Percentiles rank a stretch among this genome's conserved stretches.
phyloP scores from a whole-genome alignment of 1,140 invertebrate species.

The Colletes latitarsis region DNA sequence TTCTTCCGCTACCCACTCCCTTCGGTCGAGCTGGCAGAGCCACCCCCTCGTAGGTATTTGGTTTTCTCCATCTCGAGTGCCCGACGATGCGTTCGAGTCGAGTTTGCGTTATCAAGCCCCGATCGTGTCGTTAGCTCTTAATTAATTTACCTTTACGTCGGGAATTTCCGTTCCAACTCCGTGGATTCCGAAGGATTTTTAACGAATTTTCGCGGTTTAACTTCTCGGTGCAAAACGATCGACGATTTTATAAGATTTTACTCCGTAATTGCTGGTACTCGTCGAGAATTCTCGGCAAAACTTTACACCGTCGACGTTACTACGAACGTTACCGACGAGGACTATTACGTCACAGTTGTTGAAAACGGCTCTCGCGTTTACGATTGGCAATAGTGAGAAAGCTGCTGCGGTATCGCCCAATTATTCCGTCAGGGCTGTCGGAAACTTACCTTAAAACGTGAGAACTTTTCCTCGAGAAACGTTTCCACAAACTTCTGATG shows the following conservation, averaged over 20 bases:
- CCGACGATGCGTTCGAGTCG: slow-evolving; percentile 23
- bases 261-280: neutral
- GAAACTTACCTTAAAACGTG: slow-evolving; percentile 24
- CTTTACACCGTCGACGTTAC: slow-evolving; percentile 29
- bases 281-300: slow-evolving; percentile 15
- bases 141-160: slow-evolving; percentile 31
- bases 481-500: slow-evolving; percentile 30
- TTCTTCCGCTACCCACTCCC: slow-evolving; percentile 52
- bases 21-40: slow-evolving; percentile 19
- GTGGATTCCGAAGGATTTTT: too few species aligned
- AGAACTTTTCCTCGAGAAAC: slow-evolving; percentile 19
- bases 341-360: slow-evolving; percentile 58
- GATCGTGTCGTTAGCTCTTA: slow-evolving; percentile 28
- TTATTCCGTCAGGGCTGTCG: slow-evolving; percentile 32
- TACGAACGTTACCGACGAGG: slow-evolving; percentile 14
- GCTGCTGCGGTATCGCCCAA: slow-evolving; percentile 25
- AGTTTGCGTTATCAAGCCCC: slow-evolving; percentile 18
- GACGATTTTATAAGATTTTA: slow-evolving; percentile 2
- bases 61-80: slow-evolving; percentile 45
- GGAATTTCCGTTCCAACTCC: too few species aligned
- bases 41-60: slow-evolving; percentile 49
- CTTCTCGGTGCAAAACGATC: neutral
- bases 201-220: too few species aligned
- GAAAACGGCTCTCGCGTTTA: slow-evolving; percentile 55
- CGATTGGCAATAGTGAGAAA: slow-evolving; percentile 36